Conservation (phyloP, 2,888 invertebrate species). For the Tridacna gigas region DNA sequence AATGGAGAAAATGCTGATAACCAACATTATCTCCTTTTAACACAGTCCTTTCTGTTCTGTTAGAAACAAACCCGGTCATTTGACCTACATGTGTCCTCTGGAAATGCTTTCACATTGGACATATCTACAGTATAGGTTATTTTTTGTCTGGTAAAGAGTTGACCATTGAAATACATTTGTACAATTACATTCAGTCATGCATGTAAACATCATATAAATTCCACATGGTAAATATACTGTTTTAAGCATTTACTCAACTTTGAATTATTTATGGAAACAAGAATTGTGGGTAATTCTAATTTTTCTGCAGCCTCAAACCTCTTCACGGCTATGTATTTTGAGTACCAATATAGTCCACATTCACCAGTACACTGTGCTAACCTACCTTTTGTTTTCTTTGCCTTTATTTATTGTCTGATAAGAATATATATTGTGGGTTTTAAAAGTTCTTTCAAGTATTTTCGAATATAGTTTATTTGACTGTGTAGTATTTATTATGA, state of each 20-base stretch:
- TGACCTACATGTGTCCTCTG: too few relatives aligned
- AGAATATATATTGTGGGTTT: conserved; percentile 22
- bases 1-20: too few relatives aligned
- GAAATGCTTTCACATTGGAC: too few relatives aligned
- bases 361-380: not conserved
- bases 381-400: not conserved
- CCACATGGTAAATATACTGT: too few relatives aligned
- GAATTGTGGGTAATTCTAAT: not conserved
- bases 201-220: too few relatives aligned
- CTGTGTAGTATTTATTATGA: conserved; percentile 30
- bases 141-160: too few relatives aligned
- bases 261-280: not conserved
- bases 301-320: not conserved
- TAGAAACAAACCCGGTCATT: too few relatives aligned
- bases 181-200: too few relatives aligned
- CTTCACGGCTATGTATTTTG: not conserved
- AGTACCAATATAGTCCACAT: not conserved
- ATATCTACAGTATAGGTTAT: too few relatives aligned
- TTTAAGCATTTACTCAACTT: not conserved
- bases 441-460: conserved; percentile 22
- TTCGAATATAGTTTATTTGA: conserved; percentile 22
- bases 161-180: too few relatives aligned
- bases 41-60: too few relatives aligned
- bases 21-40: too few relatives aligned
- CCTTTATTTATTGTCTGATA: conserved; percentile 1